A percentile compares a stretch with the other conserved stretches of the same genome.
These are phyloP conservation scores for Formicarius rufipectus DNA, from an alignment of 2,113 vertebrate genomes.

Conservation along the genomic window DNA sequence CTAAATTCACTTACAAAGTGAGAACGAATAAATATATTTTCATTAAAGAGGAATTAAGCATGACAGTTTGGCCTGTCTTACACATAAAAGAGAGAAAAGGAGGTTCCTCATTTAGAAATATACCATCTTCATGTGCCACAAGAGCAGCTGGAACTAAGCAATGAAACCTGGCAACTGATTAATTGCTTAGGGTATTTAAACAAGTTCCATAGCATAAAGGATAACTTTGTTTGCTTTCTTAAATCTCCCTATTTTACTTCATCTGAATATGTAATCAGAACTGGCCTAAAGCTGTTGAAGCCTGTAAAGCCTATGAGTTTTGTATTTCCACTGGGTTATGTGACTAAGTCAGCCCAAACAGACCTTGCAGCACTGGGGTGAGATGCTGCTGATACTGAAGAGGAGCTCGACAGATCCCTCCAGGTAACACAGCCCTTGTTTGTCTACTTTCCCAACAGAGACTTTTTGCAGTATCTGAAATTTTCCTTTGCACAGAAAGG, in stretches of 20 bases:
- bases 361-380: background rate
- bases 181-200: background rate
- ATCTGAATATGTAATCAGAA: background rate
- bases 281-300: background rate
- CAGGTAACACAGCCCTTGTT: background rate
- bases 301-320: background rate
- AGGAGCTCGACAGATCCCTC: background rate
- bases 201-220: background rate
- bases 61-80: background rate
- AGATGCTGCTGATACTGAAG: background rate
- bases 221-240: background rate
- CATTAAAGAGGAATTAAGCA: slow-evolving; percentile 23
- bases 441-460: background rate
- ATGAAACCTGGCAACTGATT: background rate
- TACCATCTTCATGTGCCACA: background rate
- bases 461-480: background rate
- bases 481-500: background rate
- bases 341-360: background rate
- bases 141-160: background rate
- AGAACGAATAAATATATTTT: slow-evolving; percentile 17
- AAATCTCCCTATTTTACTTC: background rate
- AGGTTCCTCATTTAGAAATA: background rate
- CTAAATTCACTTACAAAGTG: slow-evolving; percentile 17
- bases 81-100: background rate
- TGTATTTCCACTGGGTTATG: background rate